Percentiles rank a stretch among this genome's conserved stretches.
These are phyloP conservation scores for Thereva nobilitata DNA, from an alignment of 2,888 invertebrate species.

Conservation along the genomic window DNA sequence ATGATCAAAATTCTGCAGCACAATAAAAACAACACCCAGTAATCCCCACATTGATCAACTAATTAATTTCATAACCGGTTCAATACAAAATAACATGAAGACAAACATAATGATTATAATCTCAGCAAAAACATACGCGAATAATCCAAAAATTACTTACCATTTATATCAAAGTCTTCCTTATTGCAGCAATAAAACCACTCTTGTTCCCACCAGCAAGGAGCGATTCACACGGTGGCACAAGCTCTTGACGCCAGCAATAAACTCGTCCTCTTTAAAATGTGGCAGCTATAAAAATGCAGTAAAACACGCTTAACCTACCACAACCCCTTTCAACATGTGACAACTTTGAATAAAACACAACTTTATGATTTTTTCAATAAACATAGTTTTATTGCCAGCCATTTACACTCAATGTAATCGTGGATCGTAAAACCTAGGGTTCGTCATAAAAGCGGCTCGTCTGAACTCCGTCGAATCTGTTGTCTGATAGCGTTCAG, in stretches of 20 bases:
- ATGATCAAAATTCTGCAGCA: no score
- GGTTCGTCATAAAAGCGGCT: slow-evolving; percentile 8
- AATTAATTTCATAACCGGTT: no score
- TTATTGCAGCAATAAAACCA: no score
- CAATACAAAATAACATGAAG: no score
- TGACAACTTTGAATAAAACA: slow-evolving; percentile 12
- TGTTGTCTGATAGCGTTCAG: slow-evolving; percentile 45
- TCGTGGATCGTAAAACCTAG: slow-evolving; percentile 46
- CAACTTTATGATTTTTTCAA: slow-evolving; percentile 31
- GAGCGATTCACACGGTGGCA: slow-evolving; percentile 12
- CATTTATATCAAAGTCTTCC: no score
- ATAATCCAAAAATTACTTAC: no score
- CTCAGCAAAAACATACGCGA: no score
- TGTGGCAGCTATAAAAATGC: slow-evolving; percentile 12
- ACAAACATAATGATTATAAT: no score
- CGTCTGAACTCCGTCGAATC: slow-evolving; percentile 1
- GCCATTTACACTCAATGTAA: slow-evolving; percentile 48
- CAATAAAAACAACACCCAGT: no score
- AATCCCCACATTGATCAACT: no score
- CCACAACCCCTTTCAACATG: slow-evolving; percentile 16
- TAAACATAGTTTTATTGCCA: slow-evolving; percentile 47
- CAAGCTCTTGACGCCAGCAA: not conserved
- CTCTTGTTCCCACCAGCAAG: no score
- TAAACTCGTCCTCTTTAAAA: not conserved
- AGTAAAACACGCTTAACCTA: slow-evolving; percentile 8